phyloP scores from a whole-genome alignment of 2,888 invertebrate genomes.

The Drosophila putrida region DNA sequence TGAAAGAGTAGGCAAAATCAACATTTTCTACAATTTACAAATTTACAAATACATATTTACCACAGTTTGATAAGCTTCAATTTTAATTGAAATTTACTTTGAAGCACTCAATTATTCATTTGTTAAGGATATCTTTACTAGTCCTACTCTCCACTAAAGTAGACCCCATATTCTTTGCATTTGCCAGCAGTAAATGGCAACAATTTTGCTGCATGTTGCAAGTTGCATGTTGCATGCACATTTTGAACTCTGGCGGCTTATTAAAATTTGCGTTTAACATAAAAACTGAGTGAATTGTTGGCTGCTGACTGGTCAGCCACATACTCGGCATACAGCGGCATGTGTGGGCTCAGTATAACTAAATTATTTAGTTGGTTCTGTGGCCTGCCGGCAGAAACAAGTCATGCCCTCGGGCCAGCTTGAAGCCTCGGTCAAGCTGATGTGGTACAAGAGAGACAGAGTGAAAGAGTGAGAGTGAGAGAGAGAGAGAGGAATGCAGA shows the following conservation, averaged over 20 bases:
- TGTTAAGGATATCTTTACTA: too few relatives aligned
- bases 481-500: not conserved
- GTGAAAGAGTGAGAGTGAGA: not conserved
- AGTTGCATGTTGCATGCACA: conserved; percentile 16
- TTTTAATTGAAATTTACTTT: too few relatives aligned
- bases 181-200: not conserved
- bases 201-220: conserved; percentile 12
- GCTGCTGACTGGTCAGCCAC: conserved; percentile 55
- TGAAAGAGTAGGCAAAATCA: too few relatives aligned
- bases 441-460: not conserved
- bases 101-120: too few relatives aligned
- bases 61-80: too few relatives aligned
- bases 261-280: conserved; percentile 62
- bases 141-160: not conserved
- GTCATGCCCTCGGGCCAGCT: conserved; percentile 39
- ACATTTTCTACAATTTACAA: too few relatives aligned
- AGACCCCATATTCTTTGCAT: not conserved
- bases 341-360: conserved; percentile 66
- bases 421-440: conserved; percentile 32
- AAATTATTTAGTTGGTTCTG: conserved; percentile 77
- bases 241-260: conserved; percentile 50
- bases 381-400: conserved; percentile 55
- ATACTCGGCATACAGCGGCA: conserved; percentile 34
- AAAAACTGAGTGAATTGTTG: conserved; percentile 61
- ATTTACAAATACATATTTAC: too few relatives aligned